Conservation (phyloP, 2,797 vertebrate genomes). For the Ciconia nigra region DNA sequence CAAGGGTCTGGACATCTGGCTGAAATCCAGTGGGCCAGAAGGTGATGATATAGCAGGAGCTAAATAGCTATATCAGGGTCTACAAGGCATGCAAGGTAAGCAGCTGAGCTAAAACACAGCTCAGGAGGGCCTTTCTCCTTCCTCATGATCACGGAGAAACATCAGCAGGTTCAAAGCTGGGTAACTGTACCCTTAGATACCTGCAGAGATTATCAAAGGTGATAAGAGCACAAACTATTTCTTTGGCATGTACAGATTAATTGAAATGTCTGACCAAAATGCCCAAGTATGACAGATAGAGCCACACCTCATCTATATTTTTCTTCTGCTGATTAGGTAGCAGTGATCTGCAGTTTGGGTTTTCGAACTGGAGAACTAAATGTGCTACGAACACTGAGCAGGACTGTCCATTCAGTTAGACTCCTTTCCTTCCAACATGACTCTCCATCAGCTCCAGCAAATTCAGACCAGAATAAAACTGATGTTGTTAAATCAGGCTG, state of each 20-base stretch:
- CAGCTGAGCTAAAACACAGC: not conserved
- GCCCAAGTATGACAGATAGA: not conserved
- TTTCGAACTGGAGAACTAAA: not conserved
- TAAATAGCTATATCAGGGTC: not conserved
- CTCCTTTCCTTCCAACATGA: not conserved
- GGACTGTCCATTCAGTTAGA: not conserved
- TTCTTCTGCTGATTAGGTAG: not conserved
- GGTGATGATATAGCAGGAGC: not conserved
- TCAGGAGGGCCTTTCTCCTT: not conserved
- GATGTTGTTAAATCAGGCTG: not conserved
- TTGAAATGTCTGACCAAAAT: not conserved
- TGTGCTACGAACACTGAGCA: accelerated
- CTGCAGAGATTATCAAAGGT: not conserved
- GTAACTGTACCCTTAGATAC: not conserved
- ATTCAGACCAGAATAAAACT: not conserved
- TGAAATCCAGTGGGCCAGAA: not conserved
- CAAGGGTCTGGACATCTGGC: not conserved
- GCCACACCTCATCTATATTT: not conserved
- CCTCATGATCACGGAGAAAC: not conserved
- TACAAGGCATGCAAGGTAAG: not conserved
- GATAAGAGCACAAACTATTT: not conserved
- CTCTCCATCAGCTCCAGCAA: not conserved
- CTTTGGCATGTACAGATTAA: not conserved
- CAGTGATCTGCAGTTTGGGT: not conserved
- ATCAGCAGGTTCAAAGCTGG: not conserved